phyloP scores from a whole-genome alignment of 1,140 invertebrate genomes.

The Trichoplusia ni region DNA sequence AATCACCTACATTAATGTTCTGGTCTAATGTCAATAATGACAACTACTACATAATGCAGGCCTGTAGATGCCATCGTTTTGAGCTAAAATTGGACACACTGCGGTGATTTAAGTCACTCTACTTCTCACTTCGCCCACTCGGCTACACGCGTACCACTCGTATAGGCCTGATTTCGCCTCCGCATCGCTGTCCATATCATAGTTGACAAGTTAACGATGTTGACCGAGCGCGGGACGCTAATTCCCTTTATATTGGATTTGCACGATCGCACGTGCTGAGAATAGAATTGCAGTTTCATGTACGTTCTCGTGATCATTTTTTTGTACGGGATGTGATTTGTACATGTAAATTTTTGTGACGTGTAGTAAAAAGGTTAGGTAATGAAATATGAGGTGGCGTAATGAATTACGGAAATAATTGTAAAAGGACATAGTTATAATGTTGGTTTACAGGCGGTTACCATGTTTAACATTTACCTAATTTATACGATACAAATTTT shows the following conservation, averaged over 20 bases:
- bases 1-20: too few relatives aligned
- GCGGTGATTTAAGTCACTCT: conserved; percentile 17
- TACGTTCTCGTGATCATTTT: conserved; percentile 2
- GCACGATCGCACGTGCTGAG: conserved; percentile 33
- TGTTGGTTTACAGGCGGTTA: background rate
- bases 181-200: conserved; percentile 22
- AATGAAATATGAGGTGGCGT: too few relatives aligned
- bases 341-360: too few relatives aligned
- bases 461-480: too few relatives aligned
- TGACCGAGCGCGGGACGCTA: conserved; percentile 30
- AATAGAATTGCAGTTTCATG: conserved; percentile 10
- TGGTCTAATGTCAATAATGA: too few relatives aligned
- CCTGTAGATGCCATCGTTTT: background rate
- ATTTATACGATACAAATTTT: too few relatives aligned
- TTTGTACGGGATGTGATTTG: too few relatives aligned
- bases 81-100: background rate
- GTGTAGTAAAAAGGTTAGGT: too few relatives aligned
- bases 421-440: too few relatives aligned
- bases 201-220: conserved; percentile 28
- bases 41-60: too few relatives aligned
- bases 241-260: conserved; percentile 45
- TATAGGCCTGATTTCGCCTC: conserved; percentile 27
- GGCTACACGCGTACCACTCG: conserved; percentile 4
- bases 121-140: conserved; percentile 26
- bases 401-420: too few relatives aligned